phyloP scores from a whole-genome alignment of 2,797 vertebrate genomes.

The Eulemur coronatus region DNA sequence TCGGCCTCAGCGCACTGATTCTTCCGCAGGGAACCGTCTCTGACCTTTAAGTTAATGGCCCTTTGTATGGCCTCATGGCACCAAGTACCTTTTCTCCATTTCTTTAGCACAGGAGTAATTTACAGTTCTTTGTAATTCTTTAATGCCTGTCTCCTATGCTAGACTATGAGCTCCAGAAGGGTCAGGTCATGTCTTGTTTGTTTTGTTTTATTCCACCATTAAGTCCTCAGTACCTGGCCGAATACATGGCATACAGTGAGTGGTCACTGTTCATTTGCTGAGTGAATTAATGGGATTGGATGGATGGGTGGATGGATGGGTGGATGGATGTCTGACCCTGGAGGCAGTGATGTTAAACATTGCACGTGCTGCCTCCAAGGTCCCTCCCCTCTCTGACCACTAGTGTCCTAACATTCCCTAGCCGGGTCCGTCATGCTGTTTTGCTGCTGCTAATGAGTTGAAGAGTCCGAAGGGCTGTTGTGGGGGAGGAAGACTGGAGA shows the following conservation, averaged over 20 bases:
- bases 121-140: constrained; percentile 7
- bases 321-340: not conserved
- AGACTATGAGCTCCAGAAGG: not conserved
- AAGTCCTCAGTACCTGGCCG: not conserved
- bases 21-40: not conserved
- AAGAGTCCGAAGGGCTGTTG: not conserved
- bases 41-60: not conserved
- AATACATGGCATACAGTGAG: not conserved
- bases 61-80: not conserved
- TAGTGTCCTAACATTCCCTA: not conserved
- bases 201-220: not conserved
- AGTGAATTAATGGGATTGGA: not conserved
- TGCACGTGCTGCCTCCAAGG: not conserved
- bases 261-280: not conserved
- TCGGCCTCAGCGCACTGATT: not conserved
- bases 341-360: not conserved
- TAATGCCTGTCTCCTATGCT: not conserved
- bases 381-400: not conserved
- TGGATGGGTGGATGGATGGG: not conserved
- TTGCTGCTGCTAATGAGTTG: not conserved
- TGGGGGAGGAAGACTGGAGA: not conserved
- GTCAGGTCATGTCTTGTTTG: not conserved
- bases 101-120: not conserved
- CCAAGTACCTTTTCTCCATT: not conserved
- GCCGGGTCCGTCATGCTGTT: not conserved